A percentile compares a stretch with the other conserved stretches of the same genome.
These are phyloP conservation scores for Amiota communis DNA, from an alignment of 2,888 invertebrate species.

Conservation along the genomic window DNA sequence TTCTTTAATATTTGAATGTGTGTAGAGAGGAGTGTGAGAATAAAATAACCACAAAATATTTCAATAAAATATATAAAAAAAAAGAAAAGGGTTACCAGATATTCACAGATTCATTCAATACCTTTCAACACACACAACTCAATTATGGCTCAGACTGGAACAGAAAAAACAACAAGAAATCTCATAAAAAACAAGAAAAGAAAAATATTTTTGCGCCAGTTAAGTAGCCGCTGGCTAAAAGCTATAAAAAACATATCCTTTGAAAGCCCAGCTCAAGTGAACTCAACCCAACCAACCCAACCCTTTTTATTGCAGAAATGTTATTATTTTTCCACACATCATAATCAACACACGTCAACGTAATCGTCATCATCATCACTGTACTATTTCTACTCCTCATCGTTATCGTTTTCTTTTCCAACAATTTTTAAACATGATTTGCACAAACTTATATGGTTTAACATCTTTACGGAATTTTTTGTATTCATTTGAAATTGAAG, in stretches of 20 bases:
- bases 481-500: too few species aligned
- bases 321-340: constrained; percentile 49
- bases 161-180: constrained; percentile 5
- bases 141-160: constrained; percentile 52
- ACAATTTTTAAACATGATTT: constrained; percentile 67
- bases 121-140: constrained; percentile 54
- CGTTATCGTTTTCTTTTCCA: constrained; percentile 52
- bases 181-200: constrained; percentile 6
- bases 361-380: constrained; percentile 38
- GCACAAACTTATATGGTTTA: constrained; percentile 42
- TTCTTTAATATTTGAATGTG: neutral
- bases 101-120: constrained; percentile 31
- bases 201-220: neutral
- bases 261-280: neutral
- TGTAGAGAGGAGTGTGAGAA: constrained; percentile 42
- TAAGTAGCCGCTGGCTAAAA: constrained; percentile 67
- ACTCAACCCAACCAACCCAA: constrained; percentile 23
- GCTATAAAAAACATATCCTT: constrained; percentile 27
- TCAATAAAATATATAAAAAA: constrained; percentile 50
- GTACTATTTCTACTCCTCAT: constrained; percentile 38
- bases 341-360: constrained; percentile 54
- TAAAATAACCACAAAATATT: constrained; percentile 54
- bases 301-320: constrained; percentile 37
- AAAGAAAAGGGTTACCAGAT: constrained; percentile 30
- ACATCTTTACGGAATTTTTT: too few species aligned